phyloP scores from a whole-genome alignment of 2,888 invertebrate species.

The Lamellibrachia satsuma region DNA sequence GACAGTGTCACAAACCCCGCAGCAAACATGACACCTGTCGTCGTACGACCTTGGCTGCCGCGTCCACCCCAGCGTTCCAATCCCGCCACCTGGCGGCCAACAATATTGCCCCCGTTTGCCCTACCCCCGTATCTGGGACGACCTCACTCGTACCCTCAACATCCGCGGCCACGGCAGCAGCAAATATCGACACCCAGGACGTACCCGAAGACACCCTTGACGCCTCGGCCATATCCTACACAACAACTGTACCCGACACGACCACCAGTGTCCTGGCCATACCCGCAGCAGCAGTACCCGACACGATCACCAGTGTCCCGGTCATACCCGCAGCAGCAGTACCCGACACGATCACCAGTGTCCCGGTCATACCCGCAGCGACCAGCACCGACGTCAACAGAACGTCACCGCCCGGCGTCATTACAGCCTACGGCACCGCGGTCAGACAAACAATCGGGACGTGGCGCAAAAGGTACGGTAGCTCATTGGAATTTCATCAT shows the following conservation, averaged over 20 bases:
- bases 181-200: background rate
- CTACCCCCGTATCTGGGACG: background rate
- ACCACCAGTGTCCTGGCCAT: background rate
- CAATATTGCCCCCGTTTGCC: background rate
- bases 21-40: background rate
- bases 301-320: background rate
- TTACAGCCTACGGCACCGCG: background rate
- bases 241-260: background rate
- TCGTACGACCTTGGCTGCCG: background rate
- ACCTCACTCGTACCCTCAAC: background rate
- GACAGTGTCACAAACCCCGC: background rate
- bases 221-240: background rate
- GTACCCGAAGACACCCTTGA: background rate
- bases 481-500: background rate
- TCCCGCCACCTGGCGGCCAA: background rate
- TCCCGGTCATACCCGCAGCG: background rate
- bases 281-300: background rate
- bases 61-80: background rate
- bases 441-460: background rate
- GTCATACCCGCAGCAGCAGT: background rate
- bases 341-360: background rate
- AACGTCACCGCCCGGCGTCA: background rate
- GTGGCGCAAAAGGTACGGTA: background rate
- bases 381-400: background rate
- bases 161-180: background rate